Evolutionary conservation across 2,888 invertebrate genomes (phyloP).

Genomic region (Seira ritae): DNA sequence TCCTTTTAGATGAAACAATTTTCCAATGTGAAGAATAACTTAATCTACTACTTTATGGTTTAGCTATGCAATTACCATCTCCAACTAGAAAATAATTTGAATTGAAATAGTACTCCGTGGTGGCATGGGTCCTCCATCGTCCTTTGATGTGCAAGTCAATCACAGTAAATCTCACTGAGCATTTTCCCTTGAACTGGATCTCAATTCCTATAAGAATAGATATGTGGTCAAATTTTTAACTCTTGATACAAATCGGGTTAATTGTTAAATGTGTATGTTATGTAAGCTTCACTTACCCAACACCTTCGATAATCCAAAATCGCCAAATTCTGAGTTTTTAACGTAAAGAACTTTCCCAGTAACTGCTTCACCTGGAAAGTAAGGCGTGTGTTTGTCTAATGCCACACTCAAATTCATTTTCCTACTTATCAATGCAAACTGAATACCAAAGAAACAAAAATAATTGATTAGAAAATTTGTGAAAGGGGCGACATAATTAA

Average conservation of each 20-base stretch:
- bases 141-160: constrained; percentile 50
- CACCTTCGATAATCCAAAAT: constrained; percentile 47
- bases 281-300: constrained; percentile 36
- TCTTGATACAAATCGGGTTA: too few species aligned
- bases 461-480: too few species aligned
- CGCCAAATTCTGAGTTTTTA: constrained; percentile 48
- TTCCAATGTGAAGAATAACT: too few species aligned
- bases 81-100: constrained; percentile 55
- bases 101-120: constrained; percentile 51
- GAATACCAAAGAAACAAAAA: too few species aligned
- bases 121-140: constrained; percentile 32
- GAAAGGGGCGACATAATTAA: too few species aligned
- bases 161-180: constrained; percentile 57
- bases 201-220: constrained; percentile 43
- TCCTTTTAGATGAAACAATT: too few species aligned
- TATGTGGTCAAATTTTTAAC: too few species aligned
- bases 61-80: too few species aligned
- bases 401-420: constrained; percentile 57
- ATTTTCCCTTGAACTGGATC: constrained; percentile 59
- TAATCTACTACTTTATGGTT: background rate
- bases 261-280: too few species aligned
- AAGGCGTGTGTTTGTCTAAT: constrained; percentile 53
- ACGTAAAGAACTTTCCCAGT: constrained; percentile 57
- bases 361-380: constrained; percentile 57
- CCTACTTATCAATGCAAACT: too few species aligned